Conservation (phyloP, 1,140 invertebrate species). For the Eueides isabella region DNA sequence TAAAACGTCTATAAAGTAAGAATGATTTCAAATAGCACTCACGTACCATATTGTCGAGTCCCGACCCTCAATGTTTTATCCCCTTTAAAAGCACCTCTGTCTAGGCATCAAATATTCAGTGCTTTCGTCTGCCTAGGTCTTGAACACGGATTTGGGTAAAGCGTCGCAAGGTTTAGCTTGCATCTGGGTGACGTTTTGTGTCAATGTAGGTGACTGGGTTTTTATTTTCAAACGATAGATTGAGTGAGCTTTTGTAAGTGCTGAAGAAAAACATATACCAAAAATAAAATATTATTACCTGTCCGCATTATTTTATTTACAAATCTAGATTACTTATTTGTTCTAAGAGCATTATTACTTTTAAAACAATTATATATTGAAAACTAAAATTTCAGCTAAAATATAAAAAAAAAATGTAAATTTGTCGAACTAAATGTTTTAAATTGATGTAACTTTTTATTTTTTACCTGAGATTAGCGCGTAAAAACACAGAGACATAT, state of each 20-base stretch:
- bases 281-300: too few relatives aligned
- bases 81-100: constrained; percentile 34
- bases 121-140: constrained; percentile 33
- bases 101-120: constrained; percentile 54
- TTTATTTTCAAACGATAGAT: not conserved
- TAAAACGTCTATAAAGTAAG: constrained; percentile 10
- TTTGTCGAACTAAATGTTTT: too few relatives aligned
- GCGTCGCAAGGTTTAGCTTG: constrained; percentile 39
- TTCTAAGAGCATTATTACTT: too few relatives aligned
- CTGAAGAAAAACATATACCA: not conserved
- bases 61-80: constrained; percentile 29
- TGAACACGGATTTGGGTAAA: constrained; percentile 54
- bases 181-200: constrained; percentile 39
- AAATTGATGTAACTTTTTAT: too few relatives aligned
- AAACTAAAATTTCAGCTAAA: too few relatives aligned
- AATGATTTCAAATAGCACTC: constrained; percentile 21
- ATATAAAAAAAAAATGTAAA: too few relatives aligned
- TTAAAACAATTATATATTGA: too few relatives aligned
- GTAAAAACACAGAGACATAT: too few relatives aligned
- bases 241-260: not conserved
- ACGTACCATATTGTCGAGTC: constrained; percentile 18
- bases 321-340: too few relatives aligned
- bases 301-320: too few relatives aligned
- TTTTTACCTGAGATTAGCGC: too few relatives aligned
- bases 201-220: constrained; percentile 52